phyloP scores from a whole-genome alignment of 2,888 invertebrate genomes.

The Cordilura impudica region DNA sequence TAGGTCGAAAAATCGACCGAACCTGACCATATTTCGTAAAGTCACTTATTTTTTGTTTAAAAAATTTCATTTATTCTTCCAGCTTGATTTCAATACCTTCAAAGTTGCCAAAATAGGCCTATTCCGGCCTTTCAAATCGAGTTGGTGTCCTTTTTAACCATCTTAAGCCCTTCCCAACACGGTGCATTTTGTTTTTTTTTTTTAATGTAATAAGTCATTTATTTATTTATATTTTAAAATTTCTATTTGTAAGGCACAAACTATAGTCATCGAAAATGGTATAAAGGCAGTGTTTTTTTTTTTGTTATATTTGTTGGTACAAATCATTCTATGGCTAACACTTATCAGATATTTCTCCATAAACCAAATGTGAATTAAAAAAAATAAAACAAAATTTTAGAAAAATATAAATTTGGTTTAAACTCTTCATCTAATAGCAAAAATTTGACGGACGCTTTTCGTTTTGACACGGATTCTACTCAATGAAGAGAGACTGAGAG shows the following conservation, averaged over 20 bases:
- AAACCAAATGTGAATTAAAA: constrained; percentile 57
- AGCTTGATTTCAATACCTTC: too few species aligned
- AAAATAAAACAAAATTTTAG: background rate
- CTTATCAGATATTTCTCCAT: constrained; percentile 54
- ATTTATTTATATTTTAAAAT: background rate
- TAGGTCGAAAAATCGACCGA: too few species aligned
- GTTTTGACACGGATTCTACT: constrained; percentile 73
- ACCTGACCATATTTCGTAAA: too few species aligned
- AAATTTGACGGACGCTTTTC: constrained; percentile 77
- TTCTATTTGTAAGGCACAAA: constrained; percentile 71
- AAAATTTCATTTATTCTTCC: too few species aligned
- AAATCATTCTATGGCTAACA: constrained; percentile 32
- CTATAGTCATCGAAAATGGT: constrained; percentile 77
- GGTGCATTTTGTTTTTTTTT: background rate
- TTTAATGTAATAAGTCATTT: background rate
- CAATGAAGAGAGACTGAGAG: background rate
- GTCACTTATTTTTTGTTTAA: too few species aligned
- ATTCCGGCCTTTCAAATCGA: too few species aligned
- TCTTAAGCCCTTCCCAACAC: background rate
- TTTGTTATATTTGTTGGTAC: constrained; percentile 18
- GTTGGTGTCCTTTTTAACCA: too few species aligned
- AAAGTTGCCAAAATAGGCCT: too few species aligned
- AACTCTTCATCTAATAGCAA: constrained; percentile 75
- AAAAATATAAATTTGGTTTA: constrained; percentile 69
- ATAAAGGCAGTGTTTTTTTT: constrained; percentile 73